These are phyloP conservation scores for Epinotia nisella DNA, from an alignment of 2,888 invertebrate species.

Conservation along the genomic window DNA sequence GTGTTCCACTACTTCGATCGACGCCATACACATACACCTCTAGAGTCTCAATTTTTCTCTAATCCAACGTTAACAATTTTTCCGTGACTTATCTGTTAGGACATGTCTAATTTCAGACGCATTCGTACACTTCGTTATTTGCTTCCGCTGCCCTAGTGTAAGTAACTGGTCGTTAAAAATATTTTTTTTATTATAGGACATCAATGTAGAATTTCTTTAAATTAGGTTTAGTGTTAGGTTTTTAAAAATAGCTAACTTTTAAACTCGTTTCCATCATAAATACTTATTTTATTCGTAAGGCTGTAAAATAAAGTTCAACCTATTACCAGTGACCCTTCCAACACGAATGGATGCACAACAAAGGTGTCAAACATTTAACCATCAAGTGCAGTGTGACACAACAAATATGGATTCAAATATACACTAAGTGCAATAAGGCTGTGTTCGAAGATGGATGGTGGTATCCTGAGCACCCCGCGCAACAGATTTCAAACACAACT, in stretches of 20 bases:
- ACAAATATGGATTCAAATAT: constrained; percentile 71
- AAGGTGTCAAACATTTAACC: constrained; percentile 17
- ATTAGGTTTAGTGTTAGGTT: no score
- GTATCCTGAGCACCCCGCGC: constrained; percentile 78
- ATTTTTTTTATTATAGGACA: no score
- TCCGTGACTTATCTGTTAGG: no score
- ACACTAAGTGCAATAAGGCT: constrained; percentile 61
- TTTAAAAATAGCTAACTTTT: neutral
- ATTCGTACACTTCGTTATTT: no score
- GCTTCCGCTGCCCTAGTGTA: no score
- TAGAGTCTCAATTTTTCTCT: no score
- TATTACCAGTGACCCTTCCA: constrained; percentile 9
- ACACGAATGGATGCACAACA: constrained; percentile 22
- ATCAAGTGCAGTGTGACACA: constrained; percentile 43
- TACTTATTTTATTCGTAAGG: constrained; percentile 26
- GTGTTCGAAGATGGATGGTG: constrained; percentile 78
- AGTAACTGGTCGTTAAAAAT: no score
- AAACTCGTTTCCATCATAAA: neutral
- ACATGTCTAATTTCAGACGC: no score
- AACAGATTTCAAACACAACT: constrained; percentile 76
- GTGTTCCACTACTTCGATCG: no score
- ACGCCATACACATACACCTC: no score
- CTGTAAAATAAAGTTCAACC: constrained; percentile 1
- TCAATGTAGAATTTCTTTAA: no score
- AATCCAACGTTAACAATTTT: no score